Conservation (phyloP, 35 echinoderm and acorn worm genomes). For the Chiridota heheva region DNA sequence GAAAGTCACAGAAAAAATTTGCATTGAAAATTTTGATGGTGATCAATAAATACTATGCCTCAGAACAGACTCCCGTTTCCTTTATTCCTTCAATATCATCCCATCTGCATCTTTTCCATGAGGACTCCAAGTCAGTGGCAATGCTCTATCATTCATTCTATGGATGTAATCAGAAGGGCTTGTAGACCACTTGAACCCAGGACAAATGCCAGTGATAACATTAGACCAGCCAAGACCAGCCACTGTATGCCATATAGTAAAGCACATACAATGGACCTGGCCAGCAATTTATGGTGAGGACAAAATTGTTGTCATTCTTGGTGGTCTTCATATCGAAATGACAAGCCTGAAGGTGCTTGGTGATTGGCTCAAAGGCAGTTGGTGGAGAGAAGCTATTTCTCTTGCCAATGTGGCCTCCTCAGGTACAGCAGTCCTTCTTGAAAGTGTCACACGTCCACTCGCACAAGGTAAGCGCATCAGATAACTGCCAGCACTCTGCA, state of each 20-base stretch:
- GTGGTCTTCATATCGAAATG: conserved; percentile 60
- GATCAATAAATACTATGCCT: too few relatives aligned
- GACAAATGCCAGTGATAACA: too few relatives aligned
- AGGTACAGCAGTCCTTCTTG: conserved; percentile 29
- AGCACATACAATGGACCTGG: too few relatives aligned
- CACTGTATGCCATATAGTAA: conserved; percentile 26
- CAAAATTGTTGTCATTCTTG: too few relatives aligned
- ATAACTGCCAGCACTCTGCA: conserved; percentile 25
- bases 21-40: too few relatives aligned
- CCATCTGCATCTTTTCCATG: too few relatives aligned
- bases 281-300: too few relatives aligned
- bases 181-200: conserved; percentile 26
- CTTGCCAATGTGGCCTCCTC: conserved; percentile 20
- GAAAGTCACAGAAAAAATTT: too few relatives aligned
- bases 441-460: conserved; percentile 25
- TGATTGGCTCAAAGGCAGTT: conserved; percentile 12
- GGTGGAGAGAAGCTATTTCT: background rate
- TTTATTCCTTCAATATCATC: too few relatives aligned
- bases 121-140: too few relatives aligned
- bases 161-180: conserved; percentile 33
- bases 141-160: conserved; percentile 40
- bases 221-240: conserved; percentile 46
- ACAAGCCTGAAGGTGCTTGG: conserved; percentile 6
- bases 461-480: conserved; percentile 23
- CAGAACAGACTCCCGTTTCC: too few relatives aligned